These are phyloP conservation scores for Volucella bombylans DNA, from an alignment of 2,888 invertebrate genomes.

Conservation along the genomic window DNA sequence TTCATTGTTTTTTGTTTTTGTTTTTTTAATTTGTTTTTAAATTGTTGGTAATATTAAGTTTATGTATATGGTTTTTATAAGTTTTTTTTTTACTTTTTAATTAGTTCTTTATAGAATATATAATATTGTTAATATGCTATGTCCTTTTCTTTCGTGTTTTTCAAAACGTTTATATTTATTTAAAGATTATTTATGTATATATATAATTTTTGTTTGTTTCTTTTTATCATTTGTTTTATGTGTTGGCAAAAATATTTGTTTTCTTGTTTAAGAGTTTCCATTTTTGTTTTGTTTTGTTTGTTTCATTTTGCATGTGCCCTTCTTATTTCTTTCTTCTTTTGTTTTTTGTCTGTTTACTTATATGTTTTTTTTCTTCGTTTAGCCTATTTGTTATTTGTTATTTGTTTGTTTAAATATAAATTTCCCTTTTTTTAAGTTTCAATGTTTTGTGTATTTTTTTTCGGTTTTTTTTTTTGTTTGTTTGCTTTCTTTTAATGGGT, in stretches of 20 bases:
- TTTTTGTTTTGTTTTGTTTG: slow-evolving; percentile 53
- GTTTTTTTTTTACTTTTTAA: slow-evolving; percentile 23
- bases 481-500: slow-evolving; percentile 36
- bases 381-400: slow-evolving; percentile 51
- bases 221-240: slow-evolving; percentile 61
- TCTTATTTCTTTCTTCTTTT: slow-evolving; percentile 43
- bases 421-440: slow-evolving; percentile 56
- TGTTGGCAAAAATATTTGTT: slow-evolving; percentile 68
- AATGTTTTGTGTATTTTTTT: slow-evolving; percentile 37
- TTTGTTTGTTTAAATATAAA: slow-evolving; percentile 50
- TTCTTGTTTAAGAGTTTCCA: slow-evolving; percentile 36
- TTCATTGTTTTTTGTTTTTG: neutral
- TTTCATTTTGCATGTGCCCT: slow-evolving; percentile 68
- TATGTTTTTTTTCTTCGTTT: slow-evolving; percentile 48
- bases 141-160: slow-evolving; percentile 50
- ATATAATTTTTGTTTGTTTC: slow-evolving; percentile 49
- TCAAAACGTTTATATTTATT: slow-evolving; percentile 51
- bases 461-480: slow-evolving; percentile 38
- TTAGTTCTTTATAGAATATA: slow-evolving; percentile 62
- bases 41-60: slow-evolving; percentile 47
- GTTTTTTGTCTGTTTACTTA: slow-evolving; percentile 29
- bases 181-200: slow-evolving; percentile 65
- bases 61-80: slow-evolving; percentile 40
- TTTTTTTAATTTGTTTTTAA: slow-evolving; percentile 43
- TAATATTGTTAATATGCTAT: slow-evolving; percentile 66